Conservation (phyloP, 1,140 invertebrate genomes). For the Bicyclus anynana region DNA sequence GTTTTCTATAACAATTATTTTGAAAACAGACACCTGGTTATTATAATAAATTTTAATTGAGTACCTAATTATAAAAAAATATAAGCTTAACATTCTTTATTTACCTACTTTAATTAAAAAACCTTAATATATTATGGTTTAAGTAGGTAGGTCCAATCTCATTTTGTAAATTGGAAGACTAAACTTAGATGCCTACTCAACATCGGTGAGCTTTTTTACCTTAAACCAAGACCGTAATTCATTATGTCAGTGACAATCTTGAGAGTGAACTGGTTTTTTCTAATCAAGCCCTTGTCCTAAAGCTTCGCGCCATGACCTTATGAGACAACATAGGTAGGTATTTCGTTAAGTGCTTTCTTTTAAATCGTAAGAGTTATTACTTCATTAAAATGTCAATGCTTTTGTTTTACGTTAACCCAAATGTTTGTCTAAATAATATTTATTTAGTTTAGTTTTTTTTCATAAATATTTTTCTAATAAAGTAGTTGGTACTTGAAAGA, state of each 20-base stretch:
- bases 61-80: no score
- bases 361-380: no score
- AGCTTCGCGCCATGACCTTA: background rate
- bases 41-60: background rate
- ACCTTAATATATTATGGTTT: no score
- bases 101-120: background rate
- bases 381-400: no score
- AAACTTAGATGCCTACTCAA: background rate
- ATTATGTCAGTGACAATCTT: conserved; percentile 3
- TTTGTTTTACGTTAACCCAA: no score
- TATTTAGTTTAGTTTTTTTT: no score
- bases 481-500: no score
- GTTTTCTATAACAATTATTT: conserved; percentile 21
- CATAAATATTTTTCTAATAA: no score
- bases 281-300: background rate
- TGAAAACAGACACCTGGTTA: background rate
- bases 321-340: background rate
- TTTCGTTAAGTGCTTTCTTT: background rate
- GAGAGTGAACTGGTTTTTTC: conserved; percentile 19
- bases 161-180: background rate
- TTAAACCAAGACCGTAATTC: conserved; percentile 13
- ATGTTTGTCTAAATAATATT: no score
- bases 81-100: no score
- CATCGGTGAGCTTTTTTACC: conserved; percentile 6
- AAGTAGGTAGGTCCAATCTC: no score